These are phyloP conservation scores for Patagioenas fasciata DNA, from an alignment of 2,113 vertebrate species.

Conservation along the genomic window DNA sequence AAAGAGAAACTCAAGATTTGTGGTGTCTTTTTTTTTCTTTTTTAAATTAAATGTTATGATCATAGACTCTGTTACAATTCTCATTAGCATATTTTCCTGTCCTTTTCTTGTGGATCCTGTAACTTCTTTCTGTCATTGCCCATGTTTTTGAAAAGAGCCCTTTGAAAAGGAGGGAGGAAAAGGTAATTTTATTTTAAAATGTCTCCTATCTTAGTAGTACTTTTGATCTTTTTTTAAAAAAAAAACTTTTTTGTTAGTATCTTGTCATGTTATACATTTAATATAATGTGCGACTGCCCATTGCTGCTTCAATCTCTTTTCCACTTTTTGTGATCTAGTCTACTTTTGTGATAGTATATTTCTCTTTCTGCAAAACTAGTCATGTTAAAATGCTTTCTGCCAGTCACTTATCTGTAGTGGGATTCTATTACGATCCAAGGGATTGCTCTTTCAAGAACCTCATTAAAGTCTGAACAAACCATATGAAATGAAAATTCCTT, in stretches of 20 bases:
- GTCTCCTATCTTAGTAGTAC: background rate
- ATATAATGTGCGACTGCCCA: background rate
- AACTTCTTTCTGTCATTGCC: background rate
- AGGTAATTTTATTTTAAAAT: background rate
- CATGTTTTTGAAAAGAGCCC: background rate
- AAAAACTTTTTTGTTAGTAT: background rate
- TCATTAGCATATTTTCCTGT: background rate
- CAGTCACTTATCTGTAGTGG: background rate
- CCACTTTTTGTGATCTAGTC: background rate
- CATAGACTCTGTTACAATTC: background rate
- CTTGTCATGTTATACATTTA: background rate
- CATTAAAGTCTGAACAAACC: slow-evolving; percentile 56
- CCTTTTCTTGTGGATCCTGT: background rate
- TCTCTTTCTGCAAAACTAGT: background rate
- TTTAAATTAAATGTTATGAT: background rate
- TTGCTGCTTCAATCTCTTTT: background rate
- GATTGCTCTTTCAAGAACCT: slow-evolving; percentile 57
- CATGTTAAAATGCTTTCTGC: background rate
- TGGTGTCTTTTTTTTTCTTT: background rate
- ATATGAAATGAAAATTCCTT: slow-evolving; percentile 53
- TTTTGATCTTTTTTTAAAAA: background rate
- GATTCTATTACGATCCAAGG: slow-evolving; percentile 29
- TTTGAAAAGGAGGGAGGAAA: background rate
- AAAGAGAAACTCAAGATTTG: background rate
- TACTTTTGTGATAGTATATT: background rate